These are phyloP conservation scores for Aphyosemion australe DNA, from an alignment of 2,113 vertebrate genomes.

Conservation along the genomic window DNA sequence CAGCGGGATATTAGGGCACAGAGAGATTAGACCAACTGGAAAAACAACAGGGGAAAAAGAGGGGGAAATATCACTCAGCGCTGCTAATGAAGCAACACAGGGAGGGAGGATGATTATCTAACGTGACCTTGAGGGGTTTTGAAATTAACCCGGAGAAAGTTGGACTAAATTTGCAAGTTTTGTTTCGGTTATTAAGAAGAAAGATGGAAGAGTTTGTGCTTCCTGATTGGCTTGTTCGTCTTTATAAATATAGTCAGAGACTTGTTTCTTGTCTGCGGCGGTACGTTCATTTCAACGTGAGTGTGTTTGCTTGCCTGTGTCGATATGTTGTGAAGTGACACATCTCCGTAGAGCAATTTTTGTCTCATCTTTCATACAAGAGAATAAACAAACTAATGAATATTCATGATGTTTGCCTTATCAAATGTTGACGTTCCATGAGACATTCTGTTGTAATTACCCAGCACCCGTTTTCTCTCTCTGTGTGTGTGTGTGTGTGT, in stretches of 20 bases:
- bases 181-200: neutral
- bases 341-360: constrained; percentile 28
- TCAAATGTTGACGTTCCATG: constrained; percentile 37
- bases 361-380: constrained; percentile 38
- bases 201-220: neutral
- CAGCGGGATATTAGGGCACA: constrained; percentile 64
- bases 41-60: constrained; percentile 67
- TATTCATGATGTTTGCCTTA: constrained; percentile 58
- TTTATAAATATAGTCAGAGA: neutral
- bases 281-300: constrained; percentile 3
- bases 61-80: constrained; percentile 58
- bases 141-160: constrained; percentile 49
- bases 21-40: constrained; percentile 72
- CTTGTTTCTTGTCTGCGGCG: neutral
- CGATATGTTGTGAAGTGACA: constrained; percentile 9
- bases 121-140: constrained; percentile 69
- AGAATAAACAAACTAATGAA: constrained; percentile 57
- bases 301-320: constrained; percentile 16
- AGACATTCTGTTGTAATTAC: constrained; percentile 54
- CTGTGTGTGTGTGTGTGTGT: neutral
- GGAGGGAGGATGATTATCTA: constrained; percentile 61
- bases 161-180: constrained; percentile 35
- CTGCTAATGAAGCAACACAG: constrained; percentile 64
- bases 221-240: neutral
- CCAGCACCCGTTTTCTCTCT: constrained; percentile 20